Evolutionary conservation across 2,888 invertebrate genomes (phyloP).

Genomic region (Ophion costatus): DNA sequence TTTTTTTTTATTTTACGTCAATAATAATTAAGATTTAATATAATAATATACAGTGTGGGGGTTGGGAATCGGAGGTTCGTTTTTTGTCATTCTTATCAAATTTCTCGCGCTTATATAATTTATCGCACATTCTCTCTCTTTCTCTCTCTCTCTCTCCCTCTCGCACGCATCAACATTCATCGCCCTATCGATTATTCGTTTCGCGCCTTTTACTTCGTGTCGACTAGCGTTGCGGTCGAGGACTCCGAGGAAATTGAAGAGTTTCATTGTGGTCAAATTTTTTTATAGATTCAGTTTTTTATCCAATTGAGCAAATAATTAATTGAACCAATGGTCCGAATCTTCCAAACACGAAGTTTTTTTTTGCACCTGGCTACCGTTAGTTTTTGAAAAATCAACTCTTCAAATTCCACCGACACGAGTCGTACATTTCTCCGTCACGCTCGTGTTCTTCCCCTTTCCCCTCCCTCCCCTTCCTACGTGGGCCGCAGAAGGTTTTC

Average conservation of each 20-base stretch:
- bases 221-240: constrained; percentile 63
- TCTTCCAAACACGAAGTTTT: neutral
- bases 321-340: too few species aligned
- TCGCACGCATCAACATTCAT: constrained; percentile 50
- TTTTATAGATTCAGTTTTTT: constrained; percentile 10
- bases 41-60: constrained; percentile 80
- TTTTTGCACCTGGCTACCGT: neutral
- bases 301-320: neutral
- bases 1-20: constrained; percentile 79
- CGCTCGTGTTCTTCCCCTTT: constrained; percentile 42
- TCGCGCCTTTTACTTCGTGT: constrained; percentile 42
- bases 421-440: constrained; percentile 42
- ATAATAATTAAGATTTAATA: constrained; percentile 82
- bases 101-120: constrained; percentile 59
- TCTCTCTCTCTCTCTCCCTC: constrained; percentile 46
- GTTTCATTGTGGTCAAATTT: constrained; percentile 42
- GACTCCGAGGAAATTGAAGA: constrained; percentile 65
- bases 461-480: constrained; percentile 43
- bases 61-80: constrained; percentile 69
- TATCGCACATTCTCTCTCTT: constrained; percentile 43
- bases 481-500: constrained; percentile 52
- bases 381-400: constrained; percentile 21
- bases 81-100: constrained; percentile 57
- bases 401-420: constrained; percentile 56
- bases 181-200: constrained; percentile 47